These are phyloP conservation scores for Trachelus troglodyta DNA, from an alignment of 2,888 invertebrate genomes.

Conservation along the genomic window DNA sequence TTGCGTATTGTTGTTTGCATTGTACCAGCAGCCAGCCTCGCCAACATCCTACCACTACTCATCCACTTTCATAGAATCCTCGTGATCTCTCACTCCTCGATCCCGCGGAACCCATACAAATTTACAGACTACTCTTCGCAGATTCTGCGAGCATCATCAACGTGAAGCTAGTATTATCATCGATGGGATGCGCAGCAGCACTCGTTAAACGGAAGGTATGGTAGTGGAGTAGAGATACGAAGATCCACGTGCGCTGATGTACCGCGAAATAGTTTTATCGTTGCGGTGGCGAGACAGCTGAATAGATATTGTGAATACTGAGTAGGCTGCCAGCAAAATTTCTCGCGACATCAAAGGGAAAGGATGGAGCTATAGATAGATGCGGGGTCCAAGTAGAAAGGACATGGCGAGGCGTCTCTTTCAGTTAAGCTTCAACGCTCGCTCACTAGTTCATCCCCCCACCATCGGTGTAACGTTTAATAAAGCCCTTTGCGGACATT, in stretches of 20 bases:
- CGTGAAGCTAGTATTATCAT: not conserved
- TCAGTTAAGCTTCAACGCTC: conserved; percentile 28
- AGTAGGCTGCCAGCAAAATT: conserved; percentile 16
- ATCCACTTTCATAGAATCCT: conserved; percentile 40
- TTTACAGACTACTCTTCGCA: not conserved
- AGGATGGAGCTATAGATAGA: conserved; percentile 28
- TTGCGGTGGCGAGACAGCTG: not conserved
- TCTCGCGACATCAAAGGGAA: conserved; percentile 47
- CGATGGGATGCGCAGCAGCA: not conserved
- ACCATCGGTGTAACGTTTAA: conserved; percentile 35
- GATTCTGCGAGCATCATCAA: not conserved
- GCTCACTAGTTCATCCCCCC: conserved; percentile 10
- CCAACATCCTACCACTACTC: conserved; percentile 43
- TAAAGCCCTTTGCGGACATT: conserved; percentile 36
- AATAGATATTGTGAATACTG: not conserved
- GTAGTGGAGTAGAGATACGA: not conserved
- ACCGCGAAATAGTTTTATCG: not conserved
- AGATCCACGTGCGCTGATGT: not conserved
- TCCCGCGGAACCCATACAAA: not conserved
- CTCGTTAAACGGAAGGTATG: not conserved
- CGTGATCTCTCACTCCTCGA: not conserved
- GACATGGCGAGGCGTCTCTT: conserved; percentile 25
- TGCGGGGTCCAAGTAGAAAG: conserved; percentile 7
- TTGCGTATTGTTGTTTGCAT: conserved; percentile 62
- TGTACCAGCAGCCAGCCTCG: conserved; percentile 35